Evolutionary conservation across 2,888 invertebrate genomes (phyloP), one percentile per base, ranked within the genome.

Genomic region (Polymixis flavicincta): DNA sequence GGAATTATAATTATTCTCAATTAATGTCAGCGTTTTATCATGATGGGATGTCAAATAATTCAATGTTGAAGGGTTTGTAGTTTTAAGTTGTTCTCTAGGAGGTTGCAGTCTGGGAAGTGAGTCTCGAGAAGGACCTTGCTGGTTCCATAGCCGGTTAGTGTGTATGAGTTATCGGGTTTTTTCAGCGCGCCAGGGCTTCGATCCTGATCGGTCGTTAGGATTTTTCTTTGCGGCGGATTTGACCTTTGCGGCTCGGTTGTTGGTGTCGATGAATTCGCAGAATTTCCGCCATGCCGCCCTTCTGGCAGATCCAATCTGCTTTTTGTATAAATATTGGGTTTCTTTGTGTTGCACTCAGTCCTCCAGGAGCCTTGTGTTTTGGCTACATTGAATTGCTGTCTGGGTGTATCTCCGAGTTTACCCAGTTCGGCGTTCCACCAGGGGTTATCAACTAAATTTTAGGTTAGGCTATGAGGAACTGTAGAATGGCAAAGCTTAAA

Each of bases 381-480:
- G 42, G 25, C 11, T 45, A 42, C 45, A 19, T 63, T 63, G 6
- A 63, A 63, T 61, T 42, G 42, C 8, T 61, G 9, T n/a, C 42
- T 17, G 17, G 42, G n/a, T 32, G 32, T 3, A 59, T 11, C 28
- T 59, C 11, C 32, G 2, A 60, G 59, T 60, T 32, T 32, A 32
- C 63, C n/a, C n/a, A 61, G 42, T 61, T 25, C 63, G 19, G 11
- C 25, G 7, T 25, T 37, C 14, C 14, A 37, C 60, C 60, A 60
- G 7, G 32, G 22, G 13, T 42, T 65, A 82, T 42, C 50, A 65
- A 50, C 54, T 60, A 3, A 19, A 8, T 50, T 50, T 61, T 55
- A 50, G 55, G 55, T 54, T 50, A 82, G n/a, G n/a, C 14, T 82
- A 22, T 22, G 22, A 76, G 25, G 25, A 61, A 9, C 19, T 60